Conservation (phyloP, 2,797 vertebrate species). For the Menidia menidia region DNA sequence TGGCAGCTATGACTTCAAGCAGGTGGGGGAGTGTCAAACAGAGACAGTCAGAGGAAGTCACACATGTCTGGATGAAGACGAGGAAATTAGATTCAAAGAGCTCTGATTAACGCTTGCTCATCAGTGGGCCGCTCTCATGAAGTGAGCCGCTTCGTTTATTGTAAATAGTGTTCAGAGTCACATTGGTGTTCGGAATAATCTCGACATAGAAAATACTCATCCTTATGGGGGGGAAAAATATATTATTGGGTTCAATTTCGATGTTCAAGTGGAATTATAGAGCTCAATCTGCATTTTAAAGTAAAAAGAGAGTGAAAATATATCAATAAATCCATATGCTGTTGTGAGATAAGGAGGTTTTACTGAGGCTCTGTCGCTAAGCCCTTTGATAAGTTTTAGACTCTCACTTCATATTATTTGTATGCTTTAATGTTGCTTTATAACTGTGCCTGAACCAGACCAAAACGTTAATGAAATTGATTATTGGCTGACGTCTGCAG, state of each 20-base stretch:
- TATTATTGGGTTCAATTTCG: conserved; percentile 15
- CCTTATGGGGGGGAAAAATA: neutral
- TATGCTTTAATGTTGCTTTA: conserved; percentile 52
- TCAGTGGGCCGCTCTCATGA: conserved; percentile 56
- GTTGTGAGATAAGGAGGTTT: conserved; percentile 23
- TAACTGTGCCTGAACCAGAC: conserved; percentile 45
- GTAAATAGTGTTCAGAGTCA: conserved; percentile 60
- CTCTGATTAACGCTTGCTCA: conserved; percentile 64
- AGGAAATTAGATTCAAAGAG: conserved; percentile 68
- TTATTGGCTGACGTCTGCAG: conserved; percentile 50
- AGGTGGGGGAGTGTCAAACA: conserved; percentile 39
- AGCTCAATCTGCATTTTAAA: neutral
- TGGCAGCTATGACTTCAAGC: conserved; percentile 40
- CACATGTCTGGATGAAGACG: conserved; percentile 35
- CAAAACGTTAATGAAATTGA: conserved; percentile 68
- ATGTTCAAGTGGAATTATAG: conserved; percentile 1
- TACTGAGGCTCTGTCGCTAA: conserved; percentile 28
- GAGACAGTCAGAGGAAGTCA: conserved; percentile 28
- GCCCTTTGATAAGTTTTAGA: conserved; percentile 39
- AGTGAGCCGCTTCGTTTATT: conserved; percentile 61
- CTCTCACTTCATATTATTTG: conserved; percentile 37
- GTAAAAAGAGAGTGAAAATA: neutral
- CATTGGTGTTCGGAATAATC: conserved; percentile 58
- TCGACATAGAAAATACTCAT: conserved; percentile 32
- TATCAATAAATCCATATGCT: conserved; percentile 1